A percentile compares a stretch with the other conserved stretches of the same genome.
Evolutionary conservation across 1,140 invertebrate species (phyloP).

Genomic region (Calosoma granatense): DNA sequence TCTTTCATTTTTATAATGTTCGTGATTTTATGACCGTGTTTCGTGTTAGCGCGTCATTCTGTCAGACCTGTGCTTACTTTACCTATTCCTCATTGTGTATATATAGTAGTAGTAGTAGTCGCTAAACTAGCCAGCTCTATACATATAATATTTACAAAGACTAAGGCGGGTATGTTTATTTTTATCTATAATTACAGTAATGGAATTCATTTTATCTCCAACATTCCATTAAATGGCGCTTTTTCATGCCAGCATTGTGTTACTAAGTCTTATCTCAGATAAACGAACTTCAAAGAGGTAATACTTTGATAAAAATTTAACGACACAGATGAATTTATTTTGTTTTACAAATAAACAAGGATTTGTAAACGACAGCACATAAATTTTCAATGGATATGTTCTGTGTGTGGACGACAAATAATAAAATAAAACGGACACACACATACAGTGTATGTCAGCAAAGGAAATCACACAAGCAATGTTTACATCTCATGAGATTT

Average conservation of each 20-base stretch:
- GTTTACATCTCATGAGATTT: slow-evolving; percentile 5
- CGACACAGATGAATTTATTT: background rate
- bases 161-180: background rate
- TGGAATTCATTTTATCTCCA: background rate
- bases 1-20: background rate
- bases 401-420: background rate
- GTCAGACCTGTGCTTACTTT: background rate
- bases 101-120: no score
- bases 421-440: no score
- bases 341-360: background rate
- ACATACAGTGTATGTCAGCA: no score
- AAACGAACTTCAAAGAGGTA: background rate
- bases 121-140: no score
- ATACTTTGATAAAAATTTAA: background rate
- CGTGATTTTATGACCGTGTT: background rate
- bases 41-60: background rate
- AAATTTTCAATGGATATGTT: no score
- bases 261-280: background rate
- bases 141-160: no score
- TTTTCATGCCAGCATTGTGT: background rate
- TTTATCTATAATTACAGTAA: background rate
- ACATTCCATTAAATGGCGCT: background rate
- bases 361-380: background rate
- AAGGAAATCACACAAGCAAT: background rate
- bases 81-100: background rate